Evolutionary conservation across 2,888 invertebrate species (phyloP).

Genomic region (Aspidiotus destructor): DNA sequence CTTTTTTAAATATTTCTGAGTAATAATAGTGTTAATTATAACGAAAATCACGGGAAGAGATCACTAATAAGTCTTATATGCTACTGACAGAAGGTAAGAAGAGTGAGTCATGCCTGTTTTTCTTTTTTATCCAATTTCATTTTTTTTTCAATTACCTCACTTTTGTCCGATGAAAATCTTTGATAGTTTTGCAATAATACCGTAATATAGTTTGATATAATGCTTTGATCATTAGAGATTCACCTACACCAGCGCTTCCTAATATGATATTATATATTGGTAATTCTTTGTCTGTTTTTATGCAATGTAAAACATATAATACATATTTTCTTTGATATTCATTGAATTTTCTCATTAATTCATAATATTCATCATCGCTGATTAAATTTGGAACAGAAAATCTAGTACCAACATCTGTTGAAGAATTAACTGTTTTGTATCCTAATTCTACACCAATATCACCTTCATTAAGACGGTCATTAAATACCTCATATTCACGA

Average conservation of each 20-base stretch:
- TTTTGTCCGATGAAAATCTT: neutral
- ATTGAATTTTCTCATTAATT: slow-evolving; percentile 1
- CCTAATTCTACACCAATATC: neutral
- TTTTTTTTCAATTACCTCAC: no score
- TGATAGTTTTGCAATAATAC: neutral
- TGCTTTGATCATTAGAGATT: neutral
- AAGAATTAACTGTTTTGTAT: neutral
- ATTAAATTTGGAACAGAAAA: slow-evolving; percentile 1
- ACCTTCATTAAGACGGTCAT: neutral
- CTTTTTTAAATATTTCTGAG: no score
- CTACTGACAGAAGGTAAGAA: no score
- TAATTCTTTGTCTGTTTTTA: neutral
- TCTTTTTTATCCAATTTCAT: no score
- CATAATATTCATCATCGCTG: neutral
- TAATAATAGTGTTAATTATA: no score
- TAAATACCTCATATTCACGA: neutral
- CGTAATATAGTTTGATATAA: neutral
- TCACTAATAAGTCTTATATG: no score
- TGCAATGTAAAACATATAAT: neutral
- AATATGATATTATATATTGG: neutral
- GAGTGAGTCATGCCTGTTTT: no score
- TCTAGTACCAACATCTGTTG: neutral
- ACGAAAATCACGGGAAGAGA: no score
- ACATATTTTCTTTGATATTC: neutral
- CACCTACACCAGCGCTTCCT: neutral